These are phyloP conservation scores for Boleophthalmus pectinirostris DNA, from an alignment of 2,113 vertebrate species.

Conservation along the genomic window DNA sequence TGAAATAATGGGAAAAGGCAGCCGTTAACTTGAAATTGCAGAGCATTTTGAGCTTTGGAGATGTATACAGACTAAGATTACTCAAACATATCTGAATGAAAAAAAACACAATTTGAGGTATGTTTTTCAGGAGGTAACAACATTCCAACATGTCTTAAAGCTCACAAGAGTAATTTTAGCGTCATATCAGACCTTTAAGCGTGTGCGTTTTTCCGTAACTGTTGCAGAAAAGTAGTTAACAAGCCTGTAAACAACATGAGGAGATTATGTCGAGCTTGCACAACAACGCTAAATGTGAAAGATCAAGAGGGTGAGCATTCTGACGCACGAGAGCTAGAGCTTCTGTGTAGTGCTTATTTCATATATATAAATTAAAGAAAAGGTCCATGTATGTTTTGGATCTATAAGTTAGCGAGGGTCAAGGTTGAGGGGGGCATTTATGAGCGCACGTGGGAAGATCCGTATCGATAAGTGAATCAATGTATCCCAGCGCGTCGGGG, in stretches of 20 bases:
- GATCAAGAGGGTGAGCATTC: neutral
- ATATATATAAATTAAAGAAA: neutral
- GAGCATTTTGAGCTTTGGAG: no score
- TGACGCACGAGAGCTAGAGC: neutral
- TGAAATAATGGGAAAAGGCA: no score
- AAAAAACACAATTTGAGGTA: no score
- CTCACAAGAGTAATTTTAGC: no score
- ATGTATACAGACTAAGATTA: no score
- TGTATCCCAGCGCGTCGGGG: neutral
- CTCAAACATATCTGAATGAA: no score
- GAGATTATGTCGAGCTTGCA: neutral
- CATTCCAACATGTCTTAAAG: no score
- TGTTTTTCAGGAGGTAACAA: no score
- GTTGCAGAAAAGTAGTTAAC: neutral
- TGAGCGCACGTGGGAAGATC: neutral
- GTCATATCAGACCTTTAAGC: neutral
- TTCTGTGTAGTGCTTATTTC: neutral
- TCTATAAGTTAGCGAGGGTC: neutral
- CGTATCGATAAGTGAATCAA: constrained; percentile 2
- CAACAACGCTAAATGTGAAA: constrained; percentile 1
- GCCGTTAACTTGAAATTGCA: no score
- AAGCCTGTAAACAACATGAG: neutral
- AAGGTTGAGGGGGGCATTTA: neutral
- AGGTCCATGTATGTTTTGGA: neutral
- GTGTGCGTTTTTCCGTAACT: neutral